Conservation (phyloP, 1,140 invertebrate species). For the Camponotus pennsylvanicus region DNA sequence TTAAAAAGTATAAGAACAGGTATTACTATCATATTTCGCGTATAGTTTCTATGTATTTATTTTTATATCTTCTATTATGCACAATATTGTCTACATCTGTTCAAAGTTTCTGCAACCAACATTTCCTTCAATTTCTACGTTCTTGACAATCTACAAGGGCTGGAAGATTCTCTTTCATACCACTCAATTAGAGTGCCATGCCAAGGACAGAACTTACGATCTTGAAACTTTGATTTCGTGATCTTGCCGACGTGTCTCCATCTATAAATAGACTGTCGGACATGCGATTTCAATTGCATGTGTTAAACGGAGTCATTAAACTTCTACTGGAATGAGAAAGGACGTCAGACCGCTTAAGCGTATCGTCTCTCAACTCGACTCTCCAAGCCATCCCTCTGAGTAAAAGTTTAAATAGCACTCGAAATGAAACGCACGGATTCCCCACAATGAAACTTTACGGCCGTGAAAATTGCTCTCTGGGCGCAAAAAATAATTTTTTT, state of each 20-base stretch:
- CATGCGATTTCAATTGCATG: slow-evolving; percentile 54
- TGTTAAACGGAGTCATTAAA: slow-evolving; percentile 67
- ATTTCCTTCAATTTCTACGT: slow-evolving; percentile 3
- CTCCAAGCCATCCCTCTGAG: slow-evolving; percentile 26
- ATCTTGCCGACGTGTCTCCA: slow-evolving; percentile 41
- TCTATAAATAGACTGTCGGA: slow-evolving; percentile 15
- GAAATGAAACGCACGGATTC: slow-evolving; percentile 60
- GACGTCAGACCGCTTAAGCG: slow-evolving; percentile 33
- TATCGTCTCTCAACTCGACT: slow-evolving; percentile 1
- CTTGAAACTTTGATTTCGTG: slow-evolving; percentile 71
- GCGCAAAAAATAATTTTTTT: slow-evolving; percentile 62
- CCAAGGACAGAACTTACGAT: slow-evolving; percentile 65
- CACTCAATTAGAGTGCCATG: slow-evolving; percentile 75
- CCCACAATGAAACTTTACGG: slow-evolving; percentile 52
- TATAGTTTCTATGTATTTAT: background rate
- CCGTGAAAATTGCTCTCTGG: slow-evolving; percentile 51
- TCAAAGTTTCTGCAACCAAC: slow-evolving; percentile 46
- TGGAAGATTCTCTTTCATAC: slow-evolving; percentile 46
- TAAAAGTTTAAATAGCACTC: slow-evolving; percentile 67
- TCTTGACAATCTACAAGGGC: slow-evolving; percentile 14
- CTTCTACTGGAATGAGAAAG: slow-evolving; percentile 32
- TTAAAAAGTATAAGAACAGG: too few species aligned
- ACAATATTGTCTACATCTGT: background rate
- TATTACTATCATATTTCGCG: background rate
- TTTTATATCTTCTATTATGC: background rate